phyloP scores from a whole-genome alignment of 2,113 vertebrate genomes.

The Mystacornis crossleyi region DNA sequence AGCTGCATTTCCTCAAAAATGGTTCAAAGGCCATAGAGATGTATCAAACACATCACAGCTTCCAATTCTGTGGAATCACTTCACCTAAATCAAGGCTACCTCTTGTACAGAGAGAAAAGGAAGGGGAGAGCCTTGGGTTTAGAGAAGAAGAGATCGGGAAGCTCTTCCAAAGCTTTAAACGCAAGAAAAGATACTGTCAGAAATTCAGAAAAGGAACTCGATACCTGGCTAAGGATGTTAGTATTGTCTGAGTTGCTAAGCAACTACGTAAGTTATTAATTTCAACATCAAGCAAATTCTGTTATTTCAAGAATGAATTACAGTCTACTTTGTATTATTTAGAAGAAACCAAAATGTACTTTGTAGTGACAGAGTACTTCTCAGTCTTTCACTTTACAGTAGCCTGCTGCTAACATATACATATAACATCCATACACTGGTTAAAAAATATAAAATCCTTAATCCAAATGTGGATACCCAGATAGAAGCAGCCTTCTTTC shows the following conservation, averaged over 20 bases:
- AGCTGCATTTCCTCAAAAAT: not conserved
- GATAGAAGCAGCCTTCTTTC: not conserved
- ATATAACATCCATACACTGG: not conserved
- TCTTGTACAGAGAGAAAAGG: not conserved
- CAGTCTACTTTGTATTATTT: not conserved
- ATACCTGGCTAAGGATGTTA: not conserved
- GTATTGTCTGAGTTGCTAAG: slow-evolving; percentile 38
- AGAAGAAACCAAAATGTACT: not conserved
- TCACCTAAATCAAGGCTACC: not conserved
- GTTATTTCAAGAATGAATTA: slow-evolving; percentile 3
- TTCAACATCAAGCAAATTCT: not conserved
- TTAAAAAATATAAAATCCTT: not conserved
- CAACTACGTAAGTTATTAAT: not conserved
- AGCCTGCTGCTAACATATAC: not conserved
- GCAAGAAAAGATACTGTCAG: not conserved
- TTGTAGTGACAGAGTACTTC: not conserved
- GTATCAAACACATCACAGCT: not conserved
- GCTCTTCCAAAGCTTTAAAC: not conserved
- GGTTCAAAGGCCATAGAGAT: not conserved
- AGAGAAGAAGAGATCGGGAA: not conserved
- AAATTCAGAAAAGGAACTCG: not conserved
- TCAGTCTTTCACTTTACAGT: not conserved
- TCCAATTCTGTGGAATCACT: not conserved
- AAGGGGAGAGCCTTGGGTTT: not conserved
- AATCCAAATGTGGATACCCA: not conserved